Percentiles rank a stretch among this genome's conserved stretches.
Conservation (phyloP, 2,113 vertebrate species). For the Okapia johnstoni region DNA sequence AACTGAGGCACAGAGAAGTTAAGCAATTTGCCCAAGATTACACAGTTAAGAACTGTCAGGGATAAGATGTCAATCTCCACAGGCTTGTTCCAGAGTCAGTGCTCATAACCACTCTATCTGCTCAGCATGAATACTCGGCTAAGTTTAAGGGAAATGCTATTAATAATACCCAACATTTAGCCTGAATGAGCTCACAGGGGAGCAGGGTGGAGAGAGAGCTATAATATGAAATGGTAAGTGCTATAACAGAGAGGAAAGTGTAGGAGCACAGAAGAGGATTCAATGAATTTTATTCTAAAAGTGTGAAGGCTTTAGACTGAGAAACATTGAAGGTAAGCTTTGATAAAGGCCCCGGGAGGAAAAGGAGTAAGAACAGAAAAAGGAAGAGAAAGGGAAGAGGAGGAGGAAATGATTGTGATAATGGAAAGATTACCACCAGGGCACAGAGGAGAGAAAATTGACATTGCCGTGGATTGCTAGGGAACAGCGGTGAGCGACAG, state of each 20-base stretch:
- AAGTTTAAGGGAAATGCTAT: background rate
- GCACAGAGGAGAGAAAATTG: background rate
- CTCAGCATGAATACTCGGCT: background rate
- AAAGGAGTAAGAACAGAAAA: background rate
- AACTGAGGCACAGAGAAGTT: background rate
- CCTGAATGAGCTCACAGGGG: background rate
- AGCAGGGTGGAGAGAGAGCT: background rate
- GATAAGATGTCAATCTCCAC: background rate
- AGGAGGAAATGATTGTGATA: background rate
- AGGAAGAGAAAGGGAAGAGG: background rate
- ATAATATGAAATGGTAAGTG: background rate
- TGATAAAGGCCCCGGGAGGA: background rate
- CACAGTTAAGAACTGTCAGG: background rate
- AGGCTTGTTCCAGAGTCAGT: background rate
- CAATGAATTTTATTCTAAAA: background rate
- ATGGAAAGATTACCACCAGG: background rate
- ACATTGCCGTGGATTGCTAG: background rate
- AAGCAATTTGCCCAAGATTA: background rate
- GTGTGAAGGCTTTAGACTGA: background rate
- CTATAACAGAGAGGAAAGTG: background rate
- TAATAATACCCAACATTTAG: background rate
- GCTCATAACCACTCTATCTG: background rate
- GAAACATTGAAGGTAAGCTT: background rate
- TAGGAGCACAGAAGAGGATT: background rate
- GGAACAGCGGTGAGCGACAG: background rate